These are phyloP conservation scores for Cephus spinipes DNA, from an alignment of 2,888 invertebrate species.

Conservation along the genomic window DNA sequence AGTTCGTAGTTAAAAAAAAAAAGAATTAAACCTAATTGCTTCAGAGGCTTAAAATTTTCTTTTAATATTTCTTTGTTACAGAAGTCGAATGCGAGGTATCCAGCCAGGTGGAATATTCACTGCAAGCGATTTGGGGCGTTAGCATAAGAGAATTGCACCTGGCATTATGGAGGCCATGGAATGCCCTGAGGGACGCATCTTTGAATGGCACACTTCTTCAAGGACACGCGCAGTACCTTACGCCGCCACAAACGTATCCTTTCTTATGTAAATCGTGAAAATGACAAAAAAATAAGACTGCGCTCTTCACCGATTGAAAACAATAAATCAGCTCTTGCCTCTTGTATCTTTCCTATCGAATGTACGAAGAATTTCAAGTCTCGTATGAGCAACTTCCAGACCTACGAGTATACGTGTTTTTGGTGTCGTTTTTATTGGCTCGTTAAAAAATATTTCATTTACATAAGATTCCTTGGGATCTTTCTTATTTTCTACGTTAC, in stretches of 20 bases:
- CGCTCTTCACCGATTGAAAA: too few relatives aligned
- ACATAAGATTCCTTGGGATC: too few relatives aligned
- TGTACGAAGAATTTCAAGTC: too few relatives aligned
- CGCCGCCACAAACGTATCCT: conserved; percentile 64
- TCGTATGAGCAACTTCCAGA: too few relatives aligned
- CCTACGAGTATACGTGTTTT: too few relatives aligned
- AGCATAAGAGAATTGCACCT: conserved; percentile 81
- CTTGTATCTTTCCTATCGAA: background rate
- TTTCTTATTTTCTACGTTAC: too few relatives aligned
- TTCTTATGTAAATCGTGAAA: conserved; percentile 23
- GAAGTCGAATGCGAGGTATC: conserved; percentile 81
- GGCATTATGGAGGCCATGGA: conserved; percentile 81
- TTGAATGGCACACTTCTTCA: conserved; percentile 70
- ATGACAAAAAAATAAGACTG: background rate
- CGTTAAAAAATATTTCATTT: too few relatives aligned
- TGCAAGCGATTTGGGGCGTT: conserved; percentile 84
- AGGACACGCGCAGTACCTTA: conserved; percentile 67
- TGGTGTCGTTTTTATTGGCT: too few relatives aligned
- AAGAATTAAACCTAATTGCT: too few relatives aligned
- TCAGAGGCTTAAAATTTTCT: too few relatives aligned
- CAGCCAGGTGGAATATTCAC: conserved; percentile 80
- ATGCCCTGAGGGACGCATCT: conserved; percentile 74
- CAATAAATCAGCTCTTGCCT: too few relatives aligned
- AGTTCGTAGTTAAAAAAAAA: too few relatives aligned
- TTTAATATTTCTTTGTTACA: conserved; percentile 66